A percentile compares a stretch with the other conserved stretches of the same genome.
These are phyloP conservation scores for Sycophaga agraensis DNA, from an alignment of 1,140 invertebrate species.

Conservation along the genomic window DNA sequence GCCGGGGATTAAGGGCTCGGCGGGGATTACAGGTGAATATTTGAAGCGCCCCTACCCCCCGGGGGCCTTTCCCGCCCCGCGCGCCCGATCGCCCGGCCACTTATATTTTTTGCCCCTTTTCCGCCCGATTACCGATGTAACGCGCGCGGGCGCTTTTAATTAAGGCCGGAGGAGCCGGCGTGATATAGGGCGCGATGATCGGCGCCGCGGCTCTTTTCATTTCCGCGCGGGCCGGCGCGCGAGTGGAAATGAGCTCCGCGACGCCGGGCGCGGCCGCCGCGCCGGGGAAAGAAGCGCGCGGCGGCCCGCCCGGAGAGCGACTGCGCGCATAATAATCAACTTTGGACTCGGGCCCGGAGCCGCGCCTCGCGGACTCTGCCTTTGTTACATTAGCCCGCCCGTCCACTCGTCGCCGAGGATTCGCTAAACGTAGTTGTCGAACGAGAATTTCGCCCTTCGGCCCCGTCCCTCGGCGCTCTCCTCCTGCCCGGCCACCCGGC, in stretches of 20 bases:
- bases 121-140: too few species aligned
- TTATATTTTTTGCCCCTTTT: too few species aligned
- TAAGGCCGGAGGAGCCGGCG: too few species aligned
- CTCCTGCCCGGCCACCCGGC: too few species aligned
- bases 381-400: slow-evolving; percentile 43
- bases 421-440: background rate
- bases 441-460: slow-evolving; percentile 1
- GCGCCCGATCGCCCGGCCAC: background rate
- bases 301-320: too few species aligned
- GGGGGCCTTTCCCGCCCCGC: background rate
- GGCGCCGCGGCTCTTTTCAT: too few species aligned
- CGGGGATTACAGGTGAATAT: slow-evolving; percentile 27
- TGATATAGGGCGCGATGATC: too few species aligned
- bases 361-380: slow-evolving; percentile 37
- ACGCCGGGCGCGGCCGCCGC: too few species aligned
- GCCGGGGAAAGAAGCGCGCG: too few species aligned
- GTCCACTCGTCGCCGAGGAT: background rate
- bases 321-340: slow-evolving; percentile 43
- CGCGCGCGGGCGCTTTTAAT: too few species aligned
- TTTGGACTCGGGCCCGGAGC: slow-evolving; percentile 29
- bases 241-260: too few species aligned
- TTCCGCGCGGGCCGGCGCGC: too few species aligned
- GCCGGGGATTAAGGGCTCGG: slow-evolving; percentile 22
- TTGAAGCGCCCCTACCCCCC: background rate
- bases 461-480: background rate